Evolutionary conservation across 2,113 vertebrate genomes (phyloP).

Genomic region (Girardinichthys multiradiatus): DNA sequence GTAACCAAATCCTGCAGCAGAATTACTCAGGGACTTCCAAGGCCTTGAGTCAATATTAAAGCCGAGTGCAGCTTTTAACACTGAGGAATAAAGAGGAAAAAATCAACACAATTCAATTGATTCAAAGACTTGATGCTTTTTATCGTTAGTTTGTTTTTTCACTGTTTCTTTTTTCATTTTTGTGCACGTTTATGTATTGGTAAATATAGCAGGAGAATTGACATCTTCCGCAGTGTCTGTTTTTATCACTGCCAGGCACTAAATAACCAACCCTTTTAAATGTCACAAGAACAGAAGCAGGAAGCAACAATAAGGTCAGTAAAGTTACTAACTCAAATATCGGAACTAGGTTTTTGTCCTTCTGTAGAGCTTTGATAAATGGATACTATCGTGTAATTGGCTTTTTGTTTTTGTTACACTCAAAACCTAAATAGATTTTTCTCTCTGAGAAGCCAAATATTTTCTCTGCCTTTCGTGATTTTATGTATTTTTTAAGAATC

Average conservation of each 20-base stretch:
- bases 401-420: no score
- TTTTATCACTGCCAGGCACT: neutral
- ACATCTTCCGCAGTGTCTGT: no score
- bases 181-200: no score
- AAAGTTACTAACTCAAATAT: no score
- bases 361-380: no score
- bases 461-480: no score
- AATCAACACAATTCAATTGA: neutral
- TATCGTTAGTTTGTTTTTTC: neutral
- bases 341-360: no score
- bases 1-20: constrained; percentile 72
- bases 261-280: neutral
- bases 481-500: no score
- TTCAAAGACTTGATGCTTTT: neutral
- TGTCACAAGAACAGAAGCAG: neutral
- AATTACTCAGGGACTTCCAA: constrained; percentile 52
- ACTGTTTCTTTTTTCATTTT: no score
- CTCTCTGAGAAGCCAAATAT: no score
- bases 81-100: constrained; percentile 39
- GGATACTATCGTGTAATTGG: no score
- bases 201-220: neutral
- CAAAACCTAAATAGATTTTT: no score
- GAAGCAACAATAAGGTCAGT: neutral
- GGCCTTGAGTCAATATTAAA: constrained; percentile 73
- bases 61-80: constrained; percentile 32